These are phyloP conservation scores for Amphimallon solstitiale DNA, from an alignment of 2,888 invertebrate species.

Conservation along the genomic window DNA sequence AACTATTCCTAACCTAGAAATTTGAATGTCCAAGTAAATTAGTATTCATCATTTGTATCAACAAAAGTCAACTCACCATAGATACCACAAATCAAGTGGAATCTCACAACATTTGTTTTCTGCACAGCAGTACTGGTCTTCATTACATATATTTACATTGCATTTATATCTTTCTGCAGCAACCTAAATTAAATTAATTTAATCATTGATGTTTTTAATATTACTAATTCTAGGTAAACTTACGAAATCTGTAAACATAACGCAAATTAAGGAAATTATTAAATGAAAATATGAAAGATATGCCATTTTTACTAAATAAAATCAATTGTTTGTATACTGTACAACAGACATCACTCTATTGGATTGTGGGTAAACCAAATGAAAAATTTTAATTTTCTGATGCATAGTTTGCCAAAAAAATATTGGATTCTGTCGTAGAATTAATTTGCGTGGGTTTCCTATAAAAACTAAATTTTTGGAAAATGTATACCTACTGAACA, in stretches of 20 bases:
- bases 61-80: constrained; percentile 52
- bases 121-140: constrained; percentile 58
- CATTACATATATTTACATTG: constrained; percentile 55
- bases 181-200: not conserved
- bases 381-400: not conserved
- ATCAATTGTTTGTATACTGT: not conserved
- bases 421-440: no score
- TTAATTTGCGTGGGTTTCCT: no score
- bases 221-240: not conserved
- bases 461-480: no score
- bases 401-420: no score
- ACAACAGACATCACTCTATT: no score
- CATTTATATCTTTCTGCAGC: constrained; percentile 49
- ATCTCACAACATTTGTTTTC: constrained; percentile 58
- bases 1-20: constrained; percentile 53
- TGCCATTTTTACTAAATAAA: constrained; percentile 11
- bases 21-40: not conserved
- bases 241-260: constrained; percentile 13
- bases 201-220: not conserved
- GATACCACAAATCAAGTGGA: constrained; percentile 54
- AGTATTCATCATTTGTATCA: not conserved
- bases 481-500: no score
- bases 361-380: no score
- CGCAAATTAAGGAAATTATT: not conserved
- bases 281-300: constrained; percentile 13